Base-by-base conservation (phyloP, 2,113 vertebrate genomes). In the Laticauda laticaudata region DNA sequence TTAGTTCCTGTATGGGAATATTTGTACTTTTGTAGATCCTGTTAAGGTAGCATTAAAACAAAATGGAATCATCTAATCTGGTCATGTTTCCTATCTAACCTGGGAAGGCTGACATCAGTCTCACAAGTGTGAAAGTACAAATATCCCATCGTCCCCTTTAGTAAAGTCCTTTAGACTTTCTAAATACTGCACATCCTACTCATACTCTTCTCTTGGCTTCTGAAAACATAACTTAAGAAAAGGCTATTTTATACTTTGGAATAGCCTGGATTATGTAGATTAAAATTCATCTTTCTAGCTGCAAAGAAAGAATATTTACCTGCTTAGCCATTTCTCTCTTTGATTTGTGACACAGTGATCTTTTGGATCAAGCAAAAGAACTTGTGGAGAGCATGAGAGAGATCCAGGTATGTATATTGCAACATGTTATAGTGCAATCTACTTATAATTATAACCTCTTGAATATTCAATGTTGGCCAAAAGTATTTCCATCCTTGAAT, bases 301-400 rank as follows among this genome's bases (percentile, higher is more conserved):
- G 9, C 15, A 23, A 39, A 89, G 9, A 93, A 51, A 88, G 61
- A 93, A 91, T 53, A 91, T 90, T 55, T 56, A 26, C 7, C n/a
- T 23, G 9, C n/a, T 94, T 94, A 45, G 87, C 51, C n/a, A 48
- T 51, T 95, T 95, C 29, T 91, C 14, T 48, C 81, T 89, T 48
- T 26, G 9, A 95, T 93, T 54, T 94, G 61, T 91, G 93, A 88
- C 93, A 81, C 94, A 98, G 98, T 91, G 93, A 96, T 90, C 96
- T 98, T 89, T 93, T 92, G 92, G 59, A 69, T 75, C 97, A 98
- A 95, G 97, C 97, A 86, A 93, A 94, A 94, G 95, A 97, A 90
- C 92, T 97, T 92, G 97, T 98, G 95, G 93, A 93, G 54, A 93
- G 87, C 69, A 97, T 98, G 96, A 97, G 96, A 94, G 94, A 94